Percentiles rank a stretch among this genome's conserved stretches.
Evolutionary conservation across 2,888 invertebrate genomes (phyloP).

Genomic region (Chironomus riparius): DNA sequence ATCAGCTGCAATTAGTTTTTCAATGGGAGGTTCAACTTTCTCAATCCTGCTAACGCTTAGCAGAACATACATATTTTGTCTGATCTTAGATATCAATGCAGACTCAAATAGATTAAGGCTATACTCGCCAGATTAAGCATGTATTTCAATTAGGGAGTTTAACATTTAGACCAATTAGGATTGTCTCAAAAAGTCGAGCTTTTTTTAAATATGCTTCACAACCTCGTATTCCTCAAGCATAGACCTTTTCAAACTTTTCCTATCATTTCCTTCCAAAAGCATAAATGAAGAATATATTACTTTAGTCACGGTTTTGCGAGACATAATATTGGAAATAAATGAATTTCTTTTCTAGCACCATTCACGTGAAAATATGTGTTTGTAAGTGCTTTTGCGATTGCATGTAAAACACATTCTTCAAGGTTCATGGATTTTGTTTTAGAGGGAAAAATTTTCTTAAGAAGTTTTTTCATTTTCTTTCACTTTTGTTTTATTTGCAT

Average conservation of each 20-base stretch:
- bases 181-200: no score
- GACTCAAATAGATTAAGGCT: no score
- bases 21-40: no score
- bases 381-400: background rate
- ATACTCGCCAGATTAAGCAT: no score
- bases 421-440: background rate
- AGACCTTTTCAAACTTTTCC: background rate
- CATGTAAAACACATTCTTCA: conserved; percentile 8
- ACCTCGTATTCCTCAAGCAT: background rate
- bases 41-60: no score
- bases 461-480: background rate
- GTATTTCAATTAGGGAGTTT: no score
- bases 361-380: background rate
- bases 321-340: background rate
- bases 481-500: background rate
- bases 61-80: no score
- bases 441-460: background rate
- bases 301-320: conserved; percentile 14
- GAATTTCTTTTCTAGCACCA: conserved; percentile 16
- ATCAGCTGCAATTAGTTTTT: no score
- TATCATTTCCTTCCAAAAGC: background rate
- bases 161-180: no score
- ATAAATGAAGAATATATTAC: conserved; percentile 9
- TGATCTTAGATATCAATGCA: no score
- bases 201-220: no score